These are phyloP conservation scores for Semnopithecus entellus DNA, from an alignment of 2,113 vertebrate genomes.

Conservation along the genomic window DNA sequence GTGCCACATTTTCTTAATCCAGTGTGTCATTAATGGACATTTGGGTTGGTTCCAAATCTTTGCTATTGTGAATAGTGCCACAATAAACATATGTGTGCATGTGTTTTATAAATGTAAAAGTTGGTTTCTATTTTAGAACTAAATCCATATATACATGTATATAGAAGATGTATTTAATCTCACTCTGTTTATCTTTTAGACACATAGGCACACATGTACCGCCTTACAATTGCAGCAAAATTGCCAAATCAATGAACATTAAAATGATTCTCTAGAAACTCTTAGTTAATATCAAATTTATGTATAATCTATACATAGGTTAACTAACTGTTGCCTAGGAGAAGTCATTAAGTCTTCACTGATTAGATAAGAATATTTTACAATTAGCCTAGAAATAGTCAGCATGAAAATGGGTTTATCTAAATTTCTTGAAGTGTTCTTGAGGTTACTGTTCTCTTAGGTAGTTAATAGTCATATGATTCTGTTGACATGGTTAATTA, in stretches of 20 bases:
- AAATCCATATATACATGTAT: background rate
- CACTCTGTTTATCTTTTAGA: background rate
- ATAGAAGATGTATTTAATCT: background rate
- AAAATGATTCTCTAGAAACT: slow-evolving; percentile 6
- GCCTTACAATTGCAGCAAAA: background rate
- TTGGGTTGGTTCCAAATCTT: no score
- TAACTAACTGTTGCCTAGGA: slow-evolving; percentile 55
- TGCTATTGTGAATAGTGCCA: no score
- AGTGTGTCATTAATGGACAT: no score
- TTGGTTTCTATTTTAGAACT: background rate
- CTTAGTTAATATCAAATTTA: slow-evolving; percentile 61
- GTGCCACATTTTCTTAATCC: no score
- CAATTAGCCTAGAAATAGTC: slow-evolving; percentile 65
- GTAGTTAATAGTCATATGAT: slow-evolving; percentile 41
- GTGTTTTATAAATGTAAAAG: slow-evolving; percentile 15
- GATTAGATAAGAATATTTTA: slow-evolving; percentile 68
- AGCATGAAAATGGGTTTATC: slow-evolving; percentile 41
- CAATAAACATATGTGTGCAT: no score
- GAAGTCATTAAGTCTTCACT: slow-evolving; percentile 58
- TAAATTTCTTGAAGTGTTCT: slow-evolving; percentile 62
- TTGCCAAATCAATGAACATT: slow-evolving; percentile 30
- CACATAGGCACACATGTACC: background rate
- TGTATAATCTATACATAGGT: background rate
- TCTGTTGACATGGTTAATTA: slow-evolving; percentile 43
- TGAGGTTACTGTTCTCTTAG: slow-evolving; percentile 39